phyloP scores from a whole-genome alignment of 2,888 invertebrate genomes.

The Rhabditoides inermis region DNA sequence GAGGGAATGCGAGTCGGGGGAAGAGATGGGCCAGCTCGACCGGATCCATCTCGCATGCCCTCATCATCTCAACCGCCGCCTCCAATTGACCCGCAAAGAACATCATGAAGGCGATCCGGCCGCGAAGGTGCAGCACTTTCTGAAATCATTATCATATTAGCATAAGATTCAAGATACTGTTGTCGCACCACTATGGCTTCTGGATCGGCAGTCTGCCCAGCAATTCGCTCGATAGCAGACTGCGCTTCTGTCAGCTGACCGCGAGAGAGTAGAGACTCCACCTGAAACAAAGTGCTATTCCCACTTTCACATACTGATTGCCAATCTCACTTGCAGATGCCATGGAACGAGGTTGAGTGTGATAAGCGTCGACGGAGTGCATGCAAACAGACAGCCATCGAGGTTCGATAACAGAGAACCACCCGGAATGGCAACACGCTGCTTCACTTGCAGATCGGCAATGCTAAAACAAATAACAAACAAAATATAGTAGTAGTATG shows the following conservation, averaged over 20 bases:
- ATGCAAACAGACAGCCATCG: conserved; percentile 58
- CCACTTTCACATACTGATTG: background rate
- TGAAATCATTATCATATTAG: conserved; percentile 25
- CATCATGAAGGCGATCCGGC: conserved; percentile 58
- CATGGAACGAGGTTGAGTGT: conserved; percentile 57
- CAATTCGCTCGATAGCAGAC: conserved; percentile 55
- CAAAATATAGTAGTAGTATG: conserved; percentile 3
- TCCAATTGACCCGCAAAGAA: conserved; percentile 56
- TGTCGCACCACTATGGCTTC: conserved; percentile 17
- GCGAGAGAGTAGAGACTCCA: conserved; percentile 54
- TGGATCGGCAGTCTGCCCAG: conserved; percentile 52
- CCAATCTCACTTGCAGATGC: conserved; percentile 56
- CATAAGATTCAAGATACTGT: background rate
- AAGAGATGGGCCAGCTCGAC: too few species aligned
- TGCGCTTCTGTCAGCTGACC: conserved; percentile 58
- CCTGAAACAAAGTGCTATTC: conserved; percentile 49
- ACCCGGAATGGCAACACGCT: conserved; percentile 57
- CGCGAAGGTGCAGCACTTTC: conserved; percentile 54
- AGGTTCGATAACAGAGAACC: conserved; percentile 57
- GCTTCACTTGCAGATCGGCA: conserved; percentile 58
- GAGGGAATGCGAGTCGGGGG: too few species aligned
- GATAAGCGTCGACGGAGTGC: conserved; percentile 56
- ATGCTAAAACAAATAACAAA: conserved; percentile 52
- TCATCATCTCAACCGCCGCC: conserved; percentile 55
- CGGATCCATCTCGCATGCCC: conserved; percentile 54